phyloP scores from a whole-genome alignment of 2,113 vertebrate genomes.

The Laterallus jamaicensis region DNA sequence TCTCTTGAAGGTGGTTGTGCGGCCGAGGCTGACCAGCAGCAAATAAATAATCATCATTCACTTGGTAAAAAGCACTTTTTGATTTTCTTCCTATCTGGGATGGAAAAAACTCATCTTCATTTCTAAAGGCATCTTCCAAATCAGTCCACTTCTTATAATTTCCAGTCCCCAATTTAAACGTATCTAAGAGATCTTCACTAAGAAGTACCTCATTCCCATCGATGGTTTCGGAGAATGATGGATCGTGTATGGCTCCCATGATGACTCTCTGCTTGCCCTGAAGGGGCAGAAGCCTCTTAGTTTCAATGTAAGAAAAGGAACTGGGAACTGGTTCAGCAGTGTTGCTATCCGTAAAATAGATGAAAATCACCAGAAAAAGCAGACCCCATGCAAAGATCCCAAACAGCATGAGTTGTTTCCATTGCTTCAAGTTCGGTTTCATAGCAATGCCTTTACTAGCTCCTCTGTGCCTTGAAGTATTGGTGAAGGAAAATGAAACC shows the following conservation, averaged over 20 bases:
- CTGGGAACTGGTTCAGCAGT: conserved; percentile 82
- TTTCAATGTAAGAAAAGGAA: conserved; percentile 86
- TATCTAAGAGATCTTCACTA: conserved; percentile 31
- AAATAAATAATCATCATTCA: conserved; percentile 66
- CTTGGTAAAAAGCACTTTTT: conserved; percentile 67
- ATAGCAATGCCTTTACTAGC: conserved; percentile 78
- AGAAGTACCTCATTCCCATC: conserved; percentile 58
- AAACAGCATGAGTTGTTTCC: conserved; percentile 89
- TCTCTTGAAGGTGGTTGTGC: conserved; percentile 25
- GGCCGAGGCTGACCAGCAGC: conserved; percentile 59
- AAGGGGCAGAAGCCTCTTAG: conserved; percentile 83
- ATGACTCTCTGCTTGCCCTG: conserved; percentile 84
- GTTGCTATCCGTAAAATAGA: conserved; percentile 91
- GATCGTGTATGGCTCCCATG: conserved; percentile 79
- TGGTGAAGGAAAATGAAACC: conserved; percentile 62
- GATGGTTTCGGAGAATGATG: conserved; percentile 65
- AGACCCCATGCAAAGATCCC: conserved; percentile 93
- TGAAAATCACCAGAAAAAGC: conserved; percentile 89
- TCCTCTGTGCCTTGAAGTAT: conserved; percentile 54
- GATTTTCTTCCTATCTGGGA: conserved; percentile 69
- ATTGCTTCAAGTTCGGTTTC: conserved; percentile 96
- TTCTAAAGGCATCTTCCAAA: conserved; percentile 50
- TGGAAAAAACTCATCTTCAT: conserved; percentile 67
- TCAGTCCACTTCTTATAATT: conserved; percentile 66
- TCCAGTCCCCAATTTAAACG: conserved; percentile 34